phyloP scores from a whole-genome alignment of 2,888 invertebrate species.

The Pandemis corylana region DNA sequence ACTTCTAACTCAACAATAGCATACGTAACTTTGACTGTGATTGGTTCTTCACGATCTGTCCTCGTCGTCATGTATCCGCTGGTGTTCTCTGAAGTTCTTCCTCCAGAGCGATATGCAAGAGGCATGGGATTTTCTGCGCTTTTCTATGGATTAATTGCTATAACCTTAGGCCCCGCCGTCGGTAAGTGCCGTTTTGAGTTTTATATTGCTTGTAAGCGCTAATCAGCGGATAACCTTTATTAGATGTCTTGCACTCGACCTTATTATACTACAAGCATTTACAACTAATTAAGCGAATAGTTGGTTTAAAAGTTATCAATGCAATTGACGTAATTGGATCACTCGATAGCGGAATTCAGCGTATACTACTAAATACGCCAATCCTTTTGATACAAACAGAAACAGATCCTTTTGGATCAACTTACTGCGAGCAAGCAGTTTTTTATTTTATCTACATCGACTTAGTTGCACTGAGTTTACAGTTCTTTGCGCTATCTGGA shows the following conservation, averaged over 20 bases:
- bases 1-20: slow-evolving; percentile 10
- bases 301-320: too few relatives aligned
- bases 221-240: background rate
- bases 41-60: slow-evolving; percentile 77
- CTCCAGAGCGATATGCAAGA: slow-evolving; percentile 74
- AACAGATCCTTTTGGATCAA: too few relatives aligned
- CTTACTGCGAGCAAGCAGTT: too few relatives aligned
- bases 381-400: too few relatives aligned
- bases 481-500: too few relatives aligned
- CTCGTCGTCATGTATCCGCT: slow-evolving; percentile 77
- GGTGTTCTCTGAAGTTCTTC: slow-evolving; percentile 78
- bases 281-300: background rate
- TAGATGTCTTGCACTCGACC: background rate
- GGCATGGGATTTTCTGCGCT: slow-evolving; percentile 81
- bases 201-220: background rate
- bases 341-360: too few relatives aligned
- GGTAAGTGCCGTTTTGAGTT: slow-evolving; percentile 61
- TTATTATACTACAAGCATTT: background rate
- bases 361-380: too few relatives aligned
- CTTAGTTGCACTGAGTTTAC: too few relatives aligned
- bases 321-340: too few relatives aligned
- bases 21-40: slow-evolving; percentile 51
- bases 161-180: slow-evolving; percentile 73
- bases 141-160: slow-evolving; percentile 73
- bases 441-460: too few relatives aligned